phyloP scores from a whole-genome alignment of 1,140 invertebrate genomes.

The Brachionus koreanus region DNA sequence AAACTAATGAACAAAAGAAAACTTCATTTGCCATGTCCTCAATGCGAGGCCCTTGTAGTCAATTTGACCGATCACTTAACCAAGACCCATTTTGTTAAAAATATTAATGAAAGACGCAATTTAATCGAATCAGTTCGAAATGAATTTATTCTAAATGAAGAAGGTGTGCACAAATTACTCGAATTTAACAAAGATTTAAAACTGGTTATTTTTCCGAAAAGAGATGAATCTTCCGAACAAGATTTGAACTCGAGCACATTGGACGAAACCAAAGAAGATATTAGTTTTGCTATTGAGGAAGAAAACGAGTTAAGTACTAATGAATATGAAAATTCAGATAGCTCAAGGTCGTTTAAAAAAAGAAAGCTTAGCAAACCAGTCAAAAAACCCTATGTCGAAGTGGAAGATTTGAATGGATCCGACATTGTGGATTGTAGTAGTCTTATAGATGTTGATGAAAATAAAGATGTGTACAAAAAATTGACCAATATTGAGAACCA shows the following conservation, averaged over 20 bases:
- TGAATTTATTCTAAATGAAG: slow-evolving; percentile 11
- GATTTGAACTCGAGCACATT: neutral
- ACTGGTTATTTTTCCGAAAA: neutral
- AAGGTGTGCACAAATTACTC: neutral
- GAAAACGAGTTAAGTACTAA: neutral
- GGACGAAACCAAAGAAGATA: neutral
- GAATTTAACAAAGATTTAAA: slow-evolving; percentile 28
- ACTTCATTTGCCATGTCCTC: slow-evolving; percentile 25
- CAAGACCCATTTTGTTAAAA: slow-evolving; percentile 38
- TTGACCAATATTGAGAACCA: neutral
- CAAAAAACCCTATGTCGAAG: neutral
- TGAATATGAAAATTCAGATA: neutral
- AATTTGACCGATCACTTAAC: slow-evolving; percentile 34
- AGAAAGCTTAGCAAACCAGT: slow-evolving; percentile 21
- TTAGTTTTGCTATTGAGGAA: neutral
- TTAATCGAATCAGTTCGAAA: slow-evolving; percentile 35
- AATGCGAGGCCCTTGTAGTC: neutral
- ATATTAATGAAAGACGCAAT: slow-evolving; percentile 10
- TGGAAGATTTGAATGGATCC: neutral
- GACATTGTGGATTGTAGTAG: neutral
- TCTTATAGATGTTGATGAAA: neutral
- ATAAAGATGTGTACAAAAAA: neutral
- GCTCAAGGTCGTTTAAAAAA: neutral
- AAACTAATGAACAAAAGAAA: slow-evolving; percentile 42
- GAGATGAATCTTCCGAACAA: neutral